Evolutionary conservation across 2,113 vertebrate species (phyloP).

Genomic region (Naja naja): DNA sequence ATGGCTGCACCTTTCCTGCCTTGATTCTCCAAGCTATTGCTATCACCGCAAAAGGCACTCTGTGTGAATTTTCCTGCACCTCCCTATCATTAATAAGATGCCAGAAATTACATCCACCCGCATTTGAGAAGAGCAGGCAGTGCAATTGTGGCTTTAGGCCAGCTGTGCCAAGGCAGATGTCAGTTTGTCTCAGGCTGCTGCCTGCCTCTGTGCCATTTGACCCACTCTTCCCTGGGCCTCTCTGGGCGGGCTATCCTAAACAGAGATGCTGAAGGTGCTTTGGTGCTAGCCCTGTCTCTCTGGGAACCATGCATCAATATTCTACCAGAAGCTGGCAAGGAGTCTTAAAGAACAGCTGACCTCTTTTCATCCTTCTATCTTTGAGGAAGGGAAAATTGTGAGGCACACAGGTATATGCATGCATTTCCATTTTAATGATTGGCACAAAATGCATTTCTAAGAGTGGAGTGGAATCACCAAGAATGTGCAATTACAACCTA

Average conservation of each 20-base stretch:
- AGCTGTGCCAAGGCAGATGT: no score
- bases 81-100: background rate
- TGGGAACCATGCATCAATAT: background rate
- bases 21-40: background rate
- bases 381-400: background rate
- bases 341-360: background rate
- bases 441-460: background rate
- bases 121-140: background rate
- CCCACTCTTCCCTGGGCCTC: background rate
- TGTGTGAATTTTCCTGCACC: background rate
- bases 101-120: background rate
- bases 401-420: background rate
- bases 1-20: background rate
- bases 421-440: background rate
- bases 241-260: background rate
- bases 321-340: background rate
- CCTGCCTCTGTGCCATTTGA: background rate
- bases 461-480: background rate
- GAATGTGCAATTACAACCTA: background rate
- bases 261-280: background rate
- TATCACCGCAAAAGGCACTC: no score
- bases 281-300: background rate
- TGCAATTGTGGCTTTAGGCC: background rate
- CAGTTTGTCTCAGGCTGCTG: background rate
- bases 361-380: background rate